Evolutionary conservation across 1,140 invertebrate genomes (phyloP), one percentile per base, ranked within the genome.

Genomic region (Papilio dardanus): DNA sequence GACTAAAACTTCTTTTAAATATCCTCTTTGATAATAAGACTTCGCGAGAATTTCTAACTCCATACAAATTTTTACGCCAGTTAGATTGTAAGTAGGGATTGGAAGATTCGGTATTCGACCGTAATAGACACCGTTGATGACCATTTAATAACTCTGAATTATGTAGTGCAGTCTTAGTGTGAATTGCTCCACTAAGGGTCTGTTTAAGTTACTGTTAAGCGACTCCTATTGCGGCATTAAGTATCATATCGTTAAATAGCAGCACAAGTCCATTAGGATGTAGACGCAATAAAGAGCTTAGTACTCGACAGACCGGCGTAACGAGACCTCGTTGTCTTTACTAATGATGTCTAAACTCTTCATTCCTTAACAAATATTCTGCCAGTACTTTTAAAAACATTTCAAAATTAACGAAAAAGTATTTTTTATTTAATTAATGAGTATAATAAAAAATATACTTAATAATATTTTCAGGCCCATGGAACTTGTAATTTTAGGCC

Each of bases 251-350:
- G 42, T 69, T 69, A 40, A 37, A 69, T 24, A 40, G 33, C 67
- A 69, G 67, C 67, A 69, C 33, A 69, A 69, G 67, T 42, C 67
- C 67, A 42, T 69, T 69, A 40, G 35, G 67, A 40, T 69, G 67
- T 40, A 69, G 67, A 69, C 67, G 67, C 67, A 69, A 69, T 69
- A 69, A 69, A 69, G 66, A 35, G 67, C 67, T 69, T 69, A 69
- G 67, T 69, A 69, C 67, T 69, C 67, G 33, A 69, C 67, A 69
- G 67, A 35, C 67, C 33, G 31, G 21, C 21, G 21, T 40, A 69
- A 69, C 67, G 67, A 69, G 67, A 69, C 35, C 66, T 21, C 67
- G 67, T 69, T 69, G 67, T 69, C 65, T 66, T 66, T 69, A 69
- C 67, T 69, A 69, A 69, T 69, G 67, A 69, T 69, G 67, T 40